Evolutionary conservation across 1,140 invertebrate genomes (phyloP).

Genomic region (Drosophila ficusphila): DNA sequence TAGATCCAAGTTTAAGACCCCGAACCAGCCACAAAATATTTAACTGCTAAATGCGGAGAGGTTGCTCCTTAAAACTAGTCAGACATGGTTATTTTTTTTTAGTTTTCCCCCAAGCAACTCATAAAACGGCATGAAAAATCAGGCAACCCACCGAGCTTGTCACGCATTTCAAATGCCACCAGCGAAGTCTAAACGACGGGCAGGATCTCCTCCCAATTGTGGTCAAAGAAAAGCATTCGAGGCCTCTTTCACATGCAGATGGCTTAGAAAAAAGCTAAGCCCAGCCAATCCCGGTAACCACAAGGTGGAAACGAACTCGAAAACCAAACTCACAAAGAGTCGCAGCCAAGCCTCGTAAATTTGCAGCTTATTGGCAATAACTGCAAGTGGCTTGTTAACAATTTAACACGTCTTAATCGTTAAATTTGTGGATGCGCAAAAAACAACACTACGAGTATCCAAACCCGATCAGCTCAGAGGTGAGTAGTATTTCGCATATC

Average conservation of each 20-base stretch:
- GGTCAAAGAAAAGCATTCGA: conserved; percentile 10
- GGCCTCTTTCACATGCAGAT: conserved; percentile 62
- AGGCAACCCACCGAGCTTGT: conserved; percentile 37
- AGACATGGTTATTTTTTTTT: background rate
- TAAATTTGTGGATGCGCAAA: conserved; percentile 78
- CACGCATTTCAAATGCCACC: conserved; percentile 40
- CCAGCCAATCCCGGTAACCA: conserved; percentile 2
- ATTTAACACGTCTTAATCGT: conserved; percentile 84
- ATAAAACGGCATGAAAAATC: conserved; percentile 33
- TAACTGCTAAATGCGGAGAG: background rate
- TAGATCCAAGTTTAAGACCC: too few species aligned
- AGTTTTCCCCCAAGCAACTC: background rate
- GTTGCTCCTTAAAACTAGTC: background rate
- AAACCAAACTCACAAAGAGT: conserved; percentile 16
- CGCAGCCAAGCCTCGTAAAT: conserved; percentile 75
- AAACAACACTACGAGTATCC: conserved; percentile 13
- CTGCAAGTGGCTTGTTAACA: conserved; percentile 84
- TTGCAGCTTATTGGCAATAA: conserved; percentile 84
- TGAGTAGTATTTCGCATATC: conserved; percentile 12
- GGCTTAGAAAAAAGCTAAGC: conserved; percentile 27
- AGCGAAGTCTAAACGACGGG: conserved; percentile 8
- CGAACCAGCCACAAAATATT: too few species aligned
- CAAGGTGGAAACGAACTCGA: conserved; percentile 3
- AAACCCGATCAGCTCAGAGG: conserved; percentile 5
- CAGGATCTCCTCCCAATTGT: conserved; percentile 9